Base-by-base conservation (phyloP, 2,888 invertebrate species). In the Andrena minutula region DNA sequence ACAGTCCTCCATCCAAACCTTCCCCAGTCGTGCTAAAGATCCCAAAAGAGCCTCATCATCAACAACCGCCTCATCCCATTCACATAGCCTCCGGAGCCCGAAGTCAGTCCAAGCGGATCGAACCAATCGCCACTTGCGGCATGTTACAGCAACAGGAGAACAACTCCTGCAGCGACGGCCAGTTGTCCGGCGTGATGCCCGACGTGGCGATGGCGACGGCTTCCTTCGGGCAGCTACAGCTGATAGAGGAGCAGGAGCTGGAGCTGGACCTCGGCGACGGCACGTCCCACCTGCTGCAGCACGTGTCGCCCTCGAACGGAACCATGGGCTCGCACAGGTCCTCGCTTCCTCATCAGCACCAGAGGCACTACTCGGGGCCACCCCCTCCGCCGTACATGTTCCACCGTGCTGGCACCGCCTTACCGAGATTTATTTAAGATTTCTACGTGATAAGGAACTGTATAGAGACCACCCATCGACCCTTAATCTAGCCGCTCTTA, bases 151-250 rank as follows among this genome's bases (percentile, higher is more conserved):
- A 91, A 86, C 92, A 95, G 89, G 94, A 94, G 53, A 95, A 95
- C 86, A 95, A 94, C 86, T 95, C 95, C 53, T 95, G 96, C 89
- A 95, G 95, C 94, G 95, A 96, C 92, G 96, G 97, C 89, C 96
- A 96, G 89, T 94, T 97, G 82, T 96, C 97, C 28, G 97, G 97
- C 83, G 96, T 97, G 90, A 98, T 98, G 96, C 98, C 98, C 0
- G 98, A 98, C 94, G 98, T 98, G 89, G 98, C 98, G 20, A 98
- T 98, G 98, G 98, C 98, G 90, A 98, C 96, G 75, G 97, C 96
- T 85, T 97, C 95, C 84, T 95, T 95, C 91, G 96, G 95, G 6
- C 97, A 95, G 93, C 95, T 96, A 91, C 96, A 96, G 94, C 94
- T 96, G 85, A 94, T 95, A 81, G 95, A 95, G 88, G 94, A 94